Percentiles rank a stretch among this genome's conserved stretches.
Conservation (phyloP, 2,888 invertebrate species). For the Rhagonycha fulva region DNA sequence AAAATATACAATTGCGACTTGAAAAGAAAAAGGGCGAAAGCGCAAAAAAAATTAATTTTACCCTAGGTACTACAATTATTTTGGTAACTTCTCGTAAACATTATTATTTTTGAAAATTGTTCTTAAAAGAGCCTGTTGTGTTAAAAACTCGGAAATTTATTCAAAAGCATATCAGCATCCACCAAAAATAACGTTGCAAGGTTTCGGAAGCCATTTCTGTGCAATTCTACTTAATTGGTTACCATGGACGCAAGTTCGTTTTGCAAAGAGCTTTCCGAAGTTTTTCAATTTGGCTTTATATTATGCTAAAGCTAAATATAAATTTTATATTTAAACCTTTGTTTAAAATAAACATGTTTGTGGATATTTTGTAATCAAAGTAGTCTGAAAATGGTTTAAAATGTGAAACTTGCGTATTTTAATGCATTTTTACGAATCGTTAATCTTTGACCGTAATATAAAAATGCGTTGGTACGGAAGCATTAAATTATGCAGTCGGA, state of each 20-base stretch:
- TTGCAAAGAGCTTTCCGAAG: not conserved
- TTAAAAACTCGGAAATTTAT: not conserved
- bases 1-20: no score
- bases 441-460: not conserved
- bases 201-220: slow-evolving; percentile 22
- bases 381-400: not conserved
- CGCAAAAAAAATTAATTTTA: no score
- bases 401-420: not conserved
- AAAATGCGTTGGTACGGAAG: not conserved
- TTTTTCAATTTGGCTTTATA: not conserved
- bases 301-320: not conserved
- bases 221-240: slow-evolving; percentile 25
- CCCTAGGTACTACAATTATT: no score
- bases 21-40: no score
- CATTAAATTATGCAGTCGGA: not conserved
- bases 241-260: slow-evolving; percentile 19
- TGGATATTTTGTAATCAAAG: not conserved
- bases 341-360: not conserved
- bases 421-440: no score
- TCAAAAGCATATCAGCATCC: slow-evolving; percentile 8
- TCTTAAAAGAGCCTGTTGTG: not conserved
- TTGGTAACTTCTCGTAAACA: no score
- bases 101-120: not conserved
- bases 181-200: slow-evolving; percentile 18
- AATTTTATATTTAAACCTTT: not conserved